Percentiles rank a stretch among this genome's conserved stretches.
Evolutionary conservation across 2,797 vertebrate species (phyloP).

Genomic region (Sorex maritimensis): DNA sequence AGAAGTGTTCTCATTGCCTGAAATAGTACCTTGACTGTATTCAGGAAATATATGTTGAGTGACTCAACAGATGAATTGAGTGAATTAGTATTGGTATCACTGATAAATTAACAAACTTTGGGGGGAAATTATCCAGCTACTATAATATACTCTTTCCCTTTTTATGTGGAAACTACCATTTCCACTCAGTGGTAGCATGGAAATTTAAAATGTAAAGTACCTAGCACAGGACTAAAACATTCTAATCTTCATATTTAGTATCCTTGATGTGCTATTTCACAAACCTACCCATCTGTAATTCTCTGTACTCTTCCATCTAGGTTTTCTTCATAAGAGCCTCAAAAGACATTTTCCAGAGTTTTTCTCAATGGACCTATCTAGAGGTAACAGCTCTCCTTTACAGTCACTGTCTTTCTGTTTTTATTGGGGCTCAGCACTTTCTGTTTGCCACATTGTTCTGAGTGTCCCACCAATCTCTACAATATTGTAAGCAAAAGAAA

Average conservation of each 20-base stretch:
- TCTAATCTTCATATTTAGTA: background rate
- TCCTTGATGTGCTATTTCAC: background rate
- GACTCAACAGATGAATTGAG: background rate
- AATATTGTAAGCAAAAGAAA: background rate
- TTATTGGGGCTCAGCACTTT: background rate
- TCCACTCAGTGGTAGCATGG: rapidly evolving
- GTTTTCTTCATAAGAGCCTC: background rate
- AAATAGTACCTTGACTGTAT: background rate
- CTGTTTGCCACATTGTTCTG: background rate
- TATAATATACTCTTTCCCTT: rapidly evolving
- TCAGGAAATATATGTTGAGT: conserved; percentile 46
- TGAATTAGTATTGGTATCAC: conserved; percentile 41
- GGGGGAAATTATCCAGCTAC: background rate
- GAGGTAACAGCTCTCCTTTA: background rate
- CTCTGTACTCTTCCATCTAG: background rate
- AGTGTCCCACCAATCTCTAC: too few species aligned
- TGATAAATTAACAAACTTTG: background rate
- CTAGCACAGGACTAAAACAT: background rate
- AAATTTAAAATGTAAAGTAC: background rate
- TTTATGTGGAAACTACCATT: background rate
- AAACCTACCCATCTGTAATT: background rate
- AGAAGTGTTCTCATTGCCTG: background rate
- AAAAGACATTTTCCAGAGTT: background rate
- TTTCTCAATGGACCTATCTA: background rate
- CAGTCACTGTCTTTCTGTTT: background rate